phyloP scores from a whole-genome alignment of 2,797 vertebrate genomes.

The Thunnus albacares region DNA sequence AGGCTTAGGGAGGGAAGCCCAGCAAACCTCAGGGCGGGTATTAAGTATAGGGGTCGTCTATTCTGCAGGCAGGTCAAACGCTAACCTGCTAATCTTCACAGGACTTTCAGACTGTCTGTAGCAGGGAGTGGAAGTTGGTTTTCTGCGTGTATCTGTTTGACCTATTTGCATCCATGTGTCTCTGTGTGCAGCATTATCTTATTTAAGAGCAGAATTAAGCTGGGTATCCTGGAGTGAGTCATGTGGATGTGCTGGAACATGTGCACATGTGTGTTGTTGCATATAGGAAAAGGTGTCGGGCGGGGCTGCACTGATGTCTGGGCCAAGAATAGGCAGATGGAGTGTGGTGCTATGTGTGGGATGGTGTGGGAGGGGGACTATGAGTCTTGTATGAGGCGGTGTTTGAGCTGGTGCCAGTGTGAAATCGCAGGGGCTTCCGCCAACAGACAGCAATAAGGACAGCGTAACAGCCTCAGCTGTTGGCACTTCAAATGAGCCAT shows the following conservation, averaged over 20 bases:
- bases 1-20: conserved; percentile 71
- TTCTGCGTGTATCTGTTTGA: conserved; percentile 49
- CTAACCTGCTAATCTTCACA: conserved; percentile 78
- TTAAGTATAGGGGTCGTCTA: conserved; percentile 75
- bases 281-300: conserved; percentile 57
- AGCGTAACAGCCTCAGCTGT: conserved; percentile 82
- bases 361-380: conserved; percentile 51
- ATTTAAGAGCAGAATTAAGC: conserved; percentile 40
- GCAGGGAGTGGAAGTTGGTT: conserved; percentile 37
- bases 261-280: conserved; percentile 43
- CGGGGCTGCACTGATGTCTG: conserved; percentile 49
- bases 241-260: conserved; percentile 35
- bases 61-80: conserved; percentile 77
- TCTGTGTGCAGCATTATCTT: conserved; percentile 36
- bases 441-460: conserved; percentile 72
- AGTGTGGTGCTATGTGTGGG: conserved; percentile 66
- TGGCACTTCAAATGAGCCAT: conserved; percentile 85
- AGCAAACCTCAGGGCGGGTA: conserved; percentile 74
- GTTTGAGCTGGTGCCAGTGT: conserved; percentile 82
- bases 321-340: conserved; percentile 73
- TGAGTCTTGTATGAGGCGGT: conserved; percentile 62
- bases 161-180: conserved; percentile 41
- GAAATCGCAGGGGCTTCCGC: conserved; percentile 80
- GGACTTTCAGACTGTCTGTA: conserved; percentile 55
- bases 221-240: conserved; percentile 37